phyloP scores from a whole-genome alignment of 2,797 vertebrate genomes.

The Dromococcyx pavoninus region DNA sequence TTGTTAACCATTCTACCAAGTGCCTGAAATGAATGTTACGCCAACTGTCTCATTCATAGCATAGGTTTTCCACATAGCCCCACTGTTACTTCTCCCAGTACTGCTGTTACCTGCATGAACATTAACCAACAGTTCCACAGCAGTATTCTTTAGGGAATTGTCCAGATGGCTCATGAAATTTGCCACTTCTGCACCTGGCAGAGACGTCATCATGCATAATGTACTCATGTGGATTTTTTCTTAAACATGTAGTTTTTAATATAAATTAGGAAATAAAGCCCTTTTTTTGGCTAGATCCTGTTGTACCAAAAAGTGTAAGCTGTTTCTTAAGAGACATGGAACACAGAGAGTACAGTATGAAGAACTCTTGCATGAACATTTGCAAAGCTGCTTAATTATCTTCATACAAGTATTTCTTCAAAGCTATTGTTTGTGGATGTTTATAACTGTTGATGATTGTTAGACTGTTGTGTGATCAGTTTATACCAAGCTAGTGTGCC shows the following conservation, averaged over 20 bases:
- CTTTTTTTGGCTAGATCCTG: neutral
- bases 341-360: neutral
- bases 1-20: neutral
- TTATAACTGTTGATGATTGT: neutral
- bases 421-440: neutral
- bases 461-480: neutral
- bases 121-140: neutral
- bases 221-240: neutral
- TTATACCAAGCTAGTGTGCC: neutral
- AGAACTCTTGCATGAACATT: neutral
- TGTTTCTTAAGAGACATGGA: neutral
- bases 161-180: conserved; percentile 23
- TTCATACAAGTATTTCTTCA: neutral
- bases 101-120: neutral
- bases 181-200: neutral
- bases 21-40: neutral
- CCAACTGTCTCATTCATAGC: neutral
- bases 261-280: neutral
- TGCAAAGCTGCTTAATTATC: neutral
- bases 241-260: neutral
- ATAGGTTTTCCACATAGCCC: neutral
- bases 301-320: neutral
- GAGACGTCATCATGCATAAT: neutral
- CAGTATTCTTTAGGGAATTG: neutral
- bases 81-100: neutral